These are phyloP conservation scores for Tenebrosternarchus preto DNA, from an alignment of 2,113 vertebrate genomes.

Conservation along the genomic window DNA sequence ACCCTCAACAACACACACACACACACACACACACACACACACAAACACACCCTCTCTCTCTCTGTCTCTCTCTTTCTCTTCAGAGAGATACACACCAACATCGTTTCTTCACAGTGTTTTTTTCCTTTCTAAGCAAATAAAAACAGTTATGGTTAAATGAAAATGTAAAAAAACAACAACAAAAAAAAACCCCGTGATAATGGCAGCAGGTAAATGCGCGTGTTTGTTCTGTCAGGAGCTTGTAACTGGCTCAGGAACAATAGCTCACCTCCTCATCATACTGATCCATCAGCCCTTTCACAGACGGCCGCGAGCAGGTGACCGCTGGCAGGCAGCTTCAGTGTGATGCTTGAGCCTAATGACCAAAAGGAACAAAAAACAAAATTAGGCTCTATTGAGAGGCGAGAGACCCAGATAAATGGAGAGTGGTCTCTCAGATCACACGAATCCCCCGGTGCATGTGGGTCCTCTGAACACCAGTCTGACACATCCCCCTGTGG, in stretches of 20 bases:
- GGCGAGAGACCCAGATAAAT: slow-evolving; percentile 23
- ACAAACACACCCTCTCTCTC: neutral
- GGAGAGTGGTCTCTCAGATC: neutral
- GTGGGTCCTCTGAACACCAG: slow-evolving; percentile 16
- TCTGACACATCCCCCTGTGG: neutral
- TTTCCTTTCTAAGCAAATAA: neutral
- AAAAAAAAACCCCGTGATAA: too few relatives aligned
- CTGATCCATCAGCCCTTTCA: slow-evolving; percentile 21
- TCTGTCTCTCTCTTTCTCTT: neutral
- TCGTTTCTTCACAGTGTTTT: neutral
- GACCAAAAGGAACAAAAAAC: slow-evolving; percentile 49
- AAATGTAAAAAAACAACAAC: neutral
- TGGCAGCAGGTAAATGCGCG: neutral
- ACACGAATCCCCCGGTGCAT: slow-evolving; percentile 20
- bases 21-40: slow-evolving; percentile 11
- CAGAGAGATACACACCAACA: neutral
- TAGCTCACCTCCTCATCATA: neutral
- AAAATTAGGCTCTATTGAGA: slow-evolving; percentile 54
- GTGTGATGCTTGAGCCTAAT: slow-evolving; percentile 26
- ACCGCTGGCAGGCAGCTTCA: neutral
- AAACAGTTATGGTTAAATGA: slow-evolving; percentile 16
- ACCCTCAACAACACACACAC: neutral
- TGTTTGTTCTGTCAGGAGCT: neutral
- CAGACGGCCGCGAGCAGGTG: slow-evolving; percentile 27
- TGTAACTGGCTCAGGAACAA: neutral